A percentile compares a stretch with the other conserved stretches of the same genome.
These are phyloP conservation scores for Euplagia quadripunctaria DNA, from an alignment of 2,888 invertebrate genomes.

Conservation along the genomic window DNA sequence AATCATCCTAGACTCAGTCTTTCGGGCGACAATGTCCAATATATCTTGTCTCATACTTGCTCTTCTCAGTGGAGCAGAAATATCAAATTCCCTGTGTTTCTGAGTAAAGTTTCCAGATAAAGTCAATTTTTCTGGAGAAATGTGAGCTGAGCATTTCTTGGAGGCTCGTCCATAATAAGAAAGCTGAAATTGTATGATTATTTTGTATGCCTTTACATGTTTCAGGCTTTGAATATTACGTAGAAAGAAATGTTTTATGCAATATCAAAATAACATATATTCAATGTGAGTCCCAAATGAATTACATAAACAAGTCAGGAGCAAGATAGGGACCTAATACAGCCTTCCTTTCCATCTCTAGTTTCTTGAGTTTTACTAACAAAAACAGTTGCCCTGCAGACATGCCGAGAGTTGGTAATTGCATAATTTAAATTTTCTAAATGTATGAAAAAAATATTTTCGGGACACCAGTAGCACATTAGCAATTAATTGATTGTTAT, in stretches of 20 bases:
- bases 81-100: slow-evolving; percentile 63
- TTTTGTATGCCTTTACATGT: not conserved
- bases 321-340: too few relatives aligned
- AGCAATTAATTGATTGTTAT: too few relatives aligned
- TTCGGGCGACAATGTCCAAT: slow-evolving; percentile 70
- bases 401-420: too few relatives aligned
- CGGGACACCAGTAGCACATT: too few relatives aligned
- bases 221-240: not conserved
- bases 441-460: too few relatives aligned
- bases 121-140: slow-evolving; percentile 64
- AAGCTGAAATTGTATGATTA: slow-evolving; percentile 34
- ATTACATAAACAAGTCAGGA: too few relatives aligned
- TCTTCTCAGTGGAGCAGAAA: slow-evolving; percentile 60
- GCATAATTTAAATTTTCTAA: too few relatives aligned
- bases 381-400: too few relatives aligned
- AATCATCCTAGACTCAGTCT: slow-evolving; percentile 66
- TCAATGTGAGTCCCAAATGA: too few relatives aligned
- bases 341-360: too few relatives aligned
- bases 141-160: slow-evolving; percentile 50
- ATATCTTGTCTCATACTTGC: slow-evolving; percentile 76
- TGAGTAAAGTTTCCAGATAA: slow-evolving; percentile 75
- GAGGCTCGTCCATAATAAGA: slow-evolving; percentile 54
- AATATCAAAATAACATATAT: not conserved
- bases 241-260: not conserved
- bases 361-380: too few relatives aligned